Conservation (phyloP, 2,888 invertebrate species). For the Synergus gifuensis region DNA sequence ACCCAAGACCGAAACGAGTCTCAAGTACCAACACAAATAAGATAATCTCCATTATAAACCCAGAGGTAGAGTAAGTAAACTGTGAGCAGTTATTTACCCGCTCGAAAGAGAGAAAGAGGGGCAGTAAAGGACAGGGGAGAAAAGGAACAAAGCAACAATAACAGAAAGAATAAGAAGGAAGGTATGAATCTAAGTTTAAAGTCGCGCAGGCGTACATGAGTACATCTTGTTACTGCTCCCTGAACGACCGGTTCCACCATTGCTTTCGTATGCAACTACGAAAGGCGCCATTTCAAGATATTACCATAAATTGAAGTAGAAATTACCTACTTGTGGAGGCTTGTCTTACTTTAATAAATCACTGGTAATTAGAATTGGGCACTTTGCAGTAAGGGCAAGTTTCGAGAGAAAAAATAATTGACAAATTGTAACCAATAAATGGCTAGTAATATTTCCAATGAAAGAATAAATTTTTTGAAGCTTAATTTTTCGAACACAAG, state of each 20-base stretch:
- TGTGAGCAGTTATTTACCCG: conserved; percentile 74
- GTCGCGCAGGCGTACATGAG: conserved; percentile 57
- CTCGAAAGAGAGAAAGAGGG: conserved; percentile 58
- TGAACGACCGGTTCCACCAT: conserved; percentile 50
- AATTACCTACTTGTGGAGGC: not conserved
- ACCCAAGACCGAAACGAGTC: conserved; percentile 50
- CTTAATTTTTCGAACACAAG: too few species aligned
- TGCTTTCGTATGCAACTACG: conserved; percentile 51
- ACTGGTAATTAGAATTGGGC: not conserved
- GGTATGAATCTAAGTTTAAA: conserved; percentile 59
- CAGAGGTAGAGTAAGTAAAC: conserved; percentile 72
- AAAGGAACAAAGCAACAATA: conserved; percentile 72
- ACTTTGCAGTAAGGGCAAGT: not conserved
- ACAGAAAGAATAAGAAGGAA: conserved; percentile 68
- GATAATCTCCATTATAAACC: conserved; percentile 77
- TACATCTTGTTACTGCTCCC: conserved; percentile 57
- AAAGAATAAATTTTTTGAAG: not conserved
- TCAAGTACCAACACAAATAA: conserved; percentile 73
- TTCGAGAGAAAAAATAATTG: not conserved
- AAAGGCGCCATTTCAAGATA: conserved; percentile 44
- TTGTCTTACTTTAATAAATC: not conserved
- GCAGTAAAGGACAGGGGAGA: conserved; percentile 51
- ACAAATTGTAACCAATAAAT: too few species aligned
- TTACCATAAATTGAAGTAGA: too few species aligned
- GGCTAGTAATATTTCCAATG: too few species aligned